Evolutionary conservation across 2,113 vertebrate genomes (phyloP).

Genomic region (Hippocampus mohnikei): DNA sequence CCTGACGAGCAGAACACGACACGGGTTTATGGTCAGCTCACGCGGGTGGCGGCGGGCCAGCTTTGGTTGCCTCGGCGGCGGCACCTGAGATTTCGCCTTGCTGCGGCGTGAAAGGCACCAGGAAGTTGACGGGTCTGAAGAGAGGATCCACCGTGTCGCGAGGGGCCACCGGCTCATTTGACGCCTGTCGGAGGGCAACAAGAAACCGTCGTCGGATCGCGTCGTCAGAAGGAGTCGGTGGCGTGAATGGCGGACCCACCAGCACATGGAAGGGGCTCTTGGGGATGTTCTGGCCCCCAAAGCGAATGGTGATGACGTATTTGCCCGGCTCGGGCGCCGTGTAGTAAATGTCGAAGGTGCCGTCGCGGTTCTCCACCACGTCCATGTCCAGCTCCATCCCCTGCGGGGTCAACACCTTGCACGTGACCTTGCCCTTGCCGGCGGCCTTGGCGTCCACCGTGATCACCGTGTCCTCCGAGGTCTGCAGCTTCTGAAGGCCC

Average conservation of each 20-base stretch:
- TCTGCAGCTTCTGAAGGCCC: slow-evolving; percentile 81
- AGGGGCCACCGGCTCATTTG: slow-evolving; percentile 84
- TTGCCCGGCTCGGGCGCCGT: slow-evolving; percentile 88
- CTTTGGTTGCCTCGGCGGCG: no score
- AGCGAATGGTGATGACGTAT: slow-evolving; percentile 89
- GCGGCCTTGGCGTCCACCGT: slow-evolving; percentile 84
- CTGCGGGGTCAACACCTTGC: slow-evolving; percentile 83
- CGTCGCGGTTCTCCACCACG: slow-evolving; percentile 81
- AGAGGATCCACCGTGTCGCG: slow-evolving; percentile 79
- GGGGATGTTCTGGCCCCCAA: slow-evolving; percentile 87
- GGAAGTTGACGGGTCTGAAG: slow-evolving; percentile 89
- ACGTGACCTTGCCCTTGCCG: slow-evolving; percentile 89
- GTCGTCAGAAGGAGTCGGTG: no score
- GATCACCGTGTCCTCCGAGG: slow-evolving; percentile 81
- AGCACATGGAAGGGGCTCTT: slow-evolving; percentile 89
- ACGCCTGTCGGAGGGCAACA: slow-evolving; percentile 72
- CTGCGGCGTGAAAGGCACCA: slow-evolving; percentile 91
- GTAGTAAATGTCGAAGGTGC: slow-evolving; percentile 93
- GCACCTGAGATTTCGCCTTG: slow-evolving; percentile 96
- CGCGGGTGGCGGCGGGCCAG: background rate
- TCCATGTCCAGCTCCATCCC: slow-evolving; percentile 85
- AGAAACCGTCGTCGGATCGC: background rate
- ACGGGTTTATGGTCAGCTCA: background rate
- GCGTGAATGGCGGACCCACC: slow-evolving; percentile 67
- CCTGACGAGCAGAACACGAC: slow-evolving; percentile 64